Percentiles rank a stretch among this genome's conserved stretches.
Evolutionary conservation across 2,888 invertebrate genomes (phyloP).

Genomic region (Crocallis elinguaria): DNA sequence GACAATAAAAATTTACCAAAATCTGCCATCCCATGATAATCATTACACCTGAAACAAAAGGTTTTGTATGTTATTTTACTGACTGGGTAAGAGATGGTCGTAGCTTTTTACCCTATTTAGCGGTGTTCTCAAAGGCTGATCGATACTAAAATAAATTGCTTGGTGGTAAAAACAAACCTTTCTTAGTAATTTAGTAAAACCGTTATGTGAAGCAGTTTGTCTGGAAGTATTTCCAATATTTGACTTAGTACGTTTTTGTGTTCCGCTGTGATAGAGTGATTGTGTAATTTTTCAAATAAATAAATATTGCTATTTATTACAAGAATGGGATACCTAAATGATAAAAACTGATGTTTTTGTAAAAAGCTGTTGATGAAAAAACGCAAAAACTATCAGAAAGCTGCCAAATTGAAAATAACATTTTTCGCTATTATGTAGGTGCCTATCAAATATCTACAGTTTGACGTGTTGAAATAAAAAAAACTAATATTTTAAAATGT

Average conservation of each 20-base stretch:
- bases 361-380: no score
- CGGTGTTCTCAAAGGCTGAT: constrained; percentile 42
- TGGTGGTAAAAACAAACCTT: constrained; percentile 45
- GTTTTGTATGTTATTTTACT: constrained; percentile 3
- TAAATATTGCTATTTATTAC: neutral
- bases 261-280: neutral
- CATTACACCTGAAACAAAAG: constrained; percentile 23
- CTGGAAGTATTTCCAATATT: neutral
- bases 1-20: no score
- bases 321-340: no score
- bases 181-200: constrained; percentile 26
- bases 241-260: constrained; percentile 16
- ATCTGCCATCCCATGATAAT: no score
- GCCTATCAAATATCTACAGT: no score
- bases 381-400: no score
- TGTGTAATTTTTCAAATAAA: neutral
- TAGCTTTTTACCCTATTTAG: constrained; percentile 12
- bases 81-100: neutral
- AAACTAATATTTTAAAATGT: no score
- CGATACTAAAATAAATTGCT: constrained; percentile 33
- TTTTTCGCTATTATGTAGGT: no score
- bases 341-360: neutral
- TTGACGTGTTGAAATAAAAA: no score
- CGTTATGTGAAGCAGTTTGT: constrained; percentile 14
- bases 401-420: no score